Evolutionary conservation across 2,888 invertebrate species (phyloP), one percentile per base, ranked within the genome.

Genomic region (Lycia hirtaria): DNA sequence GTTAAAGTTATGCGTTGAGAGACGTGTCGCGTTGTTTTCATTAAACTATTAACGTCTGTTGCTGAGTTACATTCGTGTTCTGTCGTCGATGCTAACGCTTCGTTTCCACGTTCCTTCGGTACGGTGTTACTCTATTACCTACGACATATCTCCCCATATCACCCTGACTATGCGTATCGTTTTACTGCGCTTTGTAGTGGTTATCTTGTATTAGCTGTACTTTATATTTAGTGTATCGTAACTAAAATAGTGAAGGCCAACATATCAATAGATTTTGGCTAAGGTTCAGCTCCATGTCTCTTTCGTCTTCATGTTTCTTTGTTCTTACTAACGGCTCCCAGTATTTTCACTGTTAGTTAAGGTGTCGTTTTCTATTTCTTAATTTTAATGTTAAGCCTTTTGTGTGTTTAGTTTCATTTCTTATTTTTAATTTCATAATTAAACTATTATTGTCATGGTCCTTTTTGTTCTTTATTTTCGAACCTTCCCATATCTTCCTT

Each of bases 351-450:
- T 76, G 73, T 80, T 76, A 73, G 79, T 78, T 77, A 80, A 58
- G 76, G 74, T 77, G 79, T 83, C 81, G 80, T 85, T 58, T 60
- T 76, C 74, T 76, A 73, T 79, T 81, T 83, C 84, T 85, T 85
- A 86, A 85, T 84, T 48, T 86, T 89, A 89, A 87, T 78, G 71
- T 84, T 90, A 90, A 89, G 90, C 79, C 87, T 88, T 87, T 84
- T 88, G 90, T 90, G 90, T 90, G 90, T 83, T 92, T 91, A 89
- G 84, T 92, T 91, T 90, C 89, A 83, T 85, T n/a, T 83, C 89
- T 90, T 88, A 90, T 87, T 89, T 88, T 90, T 89, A 88, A 83
- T 89, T 91, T 89, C 86, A 83, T 89, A 85, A 90, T 90, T 90
- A 92, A 92, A 90, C 84, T 88, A 88, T 87, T 87, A 88, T 91